Evolutionary conservation across 2,797 vertebrate species (phyloP).

Genomic region (Hydrocynus forskahlii): DNA sequence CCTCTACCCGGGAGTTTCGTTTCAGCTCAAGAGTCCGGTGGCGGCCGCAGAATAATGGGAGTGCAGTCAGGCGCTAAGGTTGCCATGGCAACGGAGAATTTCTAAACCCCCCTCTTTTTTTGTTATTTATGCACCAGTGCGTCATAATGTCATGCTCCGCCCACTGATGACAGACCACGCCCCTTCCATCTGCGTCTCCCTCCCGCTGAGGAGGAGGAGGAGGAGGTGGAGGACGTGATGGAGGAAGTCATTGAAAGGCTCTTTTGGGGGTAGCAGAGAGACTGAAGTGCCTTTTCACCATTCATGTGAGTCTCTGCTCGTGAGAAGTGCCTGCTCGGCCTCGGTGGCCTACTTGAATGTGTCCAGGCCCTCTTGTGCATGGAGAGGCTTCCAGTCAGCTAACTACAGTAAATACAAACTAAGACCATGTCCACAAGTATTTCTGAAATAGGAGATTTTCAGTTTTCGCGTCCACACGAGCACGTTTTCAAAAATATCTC

Average conservation of each 20-base stretch:
- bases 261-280: constrained; percentile 20
- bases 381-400: constrained; percentile 46
- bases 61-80: constrained; percentile 94
- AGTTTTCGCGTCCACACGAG: too few relatives aligned
- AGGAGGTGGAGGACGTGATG: not conserved
- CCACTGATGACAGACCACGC: constrained; percentile 77
- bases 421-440: too few relatives aligned
- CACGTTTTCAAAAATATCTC: too few relatives aligned
- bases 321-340: constrained; percentile 50
- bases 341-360: constrained; percentile 45
- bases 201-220: constrained; percentile 44
- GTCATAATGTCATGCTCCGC: constrained; percentile 86
- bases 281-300: constrained; percentile 38
- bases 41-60: constrained; percentile 72
- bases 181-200: constrained; percentile 69
- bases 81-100: constrained; percentile 92
- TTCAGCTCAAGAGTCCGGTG: too few relatives aligned
- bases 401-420: constrained; percentile 40
- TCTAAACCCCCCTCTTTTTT: constrained; percentile 75
- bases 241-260: constrained; percentile 39
- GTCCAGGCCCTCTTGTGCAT: constrained; percentile 31
- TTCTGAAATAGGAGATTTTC: too few relatives aligned
- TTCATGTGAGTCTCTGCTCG: constrained; percentile 49
- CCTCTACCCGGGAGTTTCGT: constrained; percentile 28
- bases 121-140: constrained; percentile 91